Evolutionary conservation across 2,888 invertebrate species (phyloP).

Genomic region (Toxonevra muliebris): DNA sequence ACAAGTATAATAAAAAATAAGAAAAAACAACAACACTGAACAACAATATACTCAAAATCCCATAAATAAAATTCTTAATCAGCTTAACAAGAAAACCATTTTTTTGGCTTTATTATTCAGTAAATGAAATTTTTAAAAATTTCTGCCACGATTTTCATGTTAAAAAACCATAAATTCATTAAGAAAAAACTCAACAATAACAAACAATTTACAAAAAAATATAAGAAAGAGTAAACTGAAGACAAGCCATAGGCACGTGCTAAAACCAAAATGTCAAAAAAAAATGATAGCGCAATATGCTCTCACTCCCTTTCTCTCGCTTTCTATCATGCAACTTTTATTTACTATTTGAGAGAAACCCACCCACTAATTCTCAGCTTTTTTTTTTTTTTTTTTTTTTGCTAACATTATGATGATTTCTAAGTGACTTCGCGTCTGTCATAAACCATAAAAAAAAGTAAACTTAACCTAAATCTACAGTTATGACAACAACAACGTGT

Average conservation of each 20-base stretch:
- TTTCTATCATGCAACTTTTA: too few species aligned
- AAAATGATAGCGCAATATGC: too few species aligned
- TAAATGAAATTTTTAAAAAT: not conserved
- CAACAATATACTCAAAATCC: constrained; percentile 1
- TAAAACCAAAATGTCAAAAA: constrained; percentile 10
- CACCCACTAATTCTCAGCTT: constrained; percentile 26
- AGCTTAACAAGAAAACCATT: not conserved
- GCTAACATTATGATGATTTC: constrained; percentile 34
- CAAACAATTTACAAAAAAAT: constrained; percentile 2
- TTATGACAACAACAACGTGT: too few species aligned
- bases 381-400: not conserved
- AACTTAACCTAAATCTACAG: too few species aligned
- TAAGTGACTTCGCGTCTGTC: constrained; percentile 44
- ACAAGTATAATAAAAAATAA: constrained; percentile 1
- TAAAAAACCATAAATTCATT: constrained; percentile 36
- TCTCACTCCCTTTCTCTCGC: too few species aligned
- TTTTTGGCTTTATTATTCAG: too few species aligned
- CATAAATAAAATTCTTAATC: constrained; percentile 24
- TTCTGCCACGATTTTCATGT: constrained; percentile 29
- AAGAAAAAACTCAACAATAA: constrained; percentile 10
- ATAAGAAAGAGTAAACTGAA: constrained; percentile 2
- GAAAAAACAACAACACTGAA: not conserved
- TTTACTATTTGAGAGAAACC: not conserved
- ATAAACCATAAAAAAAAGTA: constrained; percentile 33
- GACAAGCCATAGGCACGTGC: constrained; percentile 12